A percentile compares a stretch with the other conserved stretches of the same genome.
These are phyloP conservation scores for Oopsacas minuta DNA, from an alignment of 37 sponge, comb jelly and placozoan species.

Conservation along the genomic window DNA sequence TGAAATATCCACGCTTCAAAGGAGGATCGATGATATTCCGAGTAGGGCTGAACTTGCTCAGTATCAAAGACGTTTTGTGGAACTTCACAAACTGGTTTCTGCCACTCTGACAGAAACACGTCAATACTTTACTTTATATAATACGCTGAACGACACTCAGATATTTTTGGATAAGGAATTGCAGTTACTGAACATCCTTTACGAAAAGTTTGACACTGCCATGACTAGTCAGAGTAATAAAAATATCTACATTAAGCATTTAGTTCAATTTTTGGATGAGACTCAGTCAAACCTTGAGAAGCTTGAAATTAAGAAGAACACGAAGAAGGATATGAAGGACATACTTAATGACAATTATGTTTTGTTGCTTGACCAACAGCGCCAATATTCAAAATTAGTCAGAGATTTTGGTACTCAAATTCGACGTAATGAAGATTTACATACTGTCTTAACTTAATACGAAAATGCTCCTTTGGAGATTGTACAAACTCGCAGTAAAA, in stretches of 20 bases:
- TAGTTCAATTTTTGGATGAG: neutral
- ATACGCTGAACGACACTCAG: constrained; percentile 84
- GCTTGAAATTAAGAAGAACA: neutral
- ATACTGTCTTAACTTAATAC: too few species aligned
- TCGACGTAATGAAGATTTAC: neutral
- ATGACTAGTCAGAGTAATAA: neutral
- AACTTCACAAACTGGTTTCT: constrained; percentile 58
- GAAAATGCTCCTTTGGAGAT: too few species aligned
- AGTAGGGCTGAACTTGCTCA: constrained; percentile 84
- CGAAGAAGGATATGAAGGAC: neutral
- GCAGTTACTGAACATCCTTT: constrained; percentile 59
- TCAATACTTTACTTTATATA: constrained; percentile 90
- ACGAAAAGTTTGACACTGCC: constrained; percentile 75
- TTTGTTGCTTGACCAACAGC: neutral
- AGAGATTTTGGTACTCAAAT: neutral
- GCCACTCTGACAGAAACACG: constrained; percentile 81
- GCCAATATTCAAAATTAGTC: neutral
- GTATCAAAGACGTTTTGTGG: constrained; percentile 79
- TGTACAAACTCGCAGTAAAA: too few species aligned
- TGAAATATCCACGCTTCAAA: constrained; percentile 68
- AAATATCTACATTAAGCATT: neutral
- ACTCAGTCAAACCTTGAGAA: neutral
- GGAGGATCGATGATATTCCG: constrained; percentile 90
- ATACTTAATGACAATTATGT: neutral
- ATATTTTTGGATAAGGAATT: constrained; percentile 81